Base-by-base conservation (phyloP, 2,797 vertebrate genomes). In the Anas acuta region DNA sequence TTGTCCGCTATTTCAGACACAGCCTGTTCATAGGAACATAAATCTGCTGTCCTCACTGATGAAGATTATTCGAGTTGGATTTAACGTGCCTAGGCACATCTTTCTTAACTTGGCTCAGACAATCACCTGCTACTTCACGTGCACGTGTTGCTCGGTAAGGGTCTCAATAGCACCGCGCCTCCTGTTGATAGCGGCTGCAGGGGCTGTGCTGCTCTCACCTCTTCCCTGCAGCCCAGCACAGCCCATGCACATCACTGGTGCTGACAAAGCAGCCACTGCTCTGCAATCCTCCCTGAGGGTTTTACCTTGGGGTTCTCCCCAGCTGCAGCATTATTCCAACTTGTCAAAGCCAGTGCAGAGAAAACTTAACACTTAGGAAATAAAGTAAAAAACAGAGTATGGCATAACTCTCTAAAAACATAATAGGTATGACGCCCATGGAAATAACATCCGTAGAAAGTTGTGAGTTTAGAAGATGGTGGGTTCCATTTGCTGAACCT, bases 21-120 rank as follows among this genome's bases (percentile, higher is more conserved):
- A 93, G 94, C 87, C 92, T 97, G 94, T 51, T 95, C 96, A 94
- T 84, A 89, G 94, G 87, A 95, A 92, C 89, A 88, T 87, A 96
- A 97, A 96, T 96, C 96, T 97, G 92, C 92, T 96, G 95, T 96
- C 95, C 95, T 96, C 94, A 93, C 90, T 91, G 90, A 92, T 92
- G 87, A 91, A 95, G 94, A 96, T 96, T 92, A 97, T 80, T 94
- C 0, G 2, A 91, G 88, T 74, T 94, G 95, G 96, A 97, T 96
- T 95, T 97, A 97, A 96, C n/a, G 90, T 94, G 94, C 92, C 91
- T 76, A 78, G 92, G 94, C 88, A 94, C 87, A 93, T 96, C 91
- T 93, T 78, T 76, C 95, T 93, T 96, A 96, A 90, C 77, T 90
- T 94, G 94, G 95, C 92, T 93, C 83, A 89, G 87, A 84, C 90